These are phyloP conservation scores for Mus spicilegus DNA, from an alignment of 2,113 vertebrate genomes.

Conservation along the genomic window DNA sequence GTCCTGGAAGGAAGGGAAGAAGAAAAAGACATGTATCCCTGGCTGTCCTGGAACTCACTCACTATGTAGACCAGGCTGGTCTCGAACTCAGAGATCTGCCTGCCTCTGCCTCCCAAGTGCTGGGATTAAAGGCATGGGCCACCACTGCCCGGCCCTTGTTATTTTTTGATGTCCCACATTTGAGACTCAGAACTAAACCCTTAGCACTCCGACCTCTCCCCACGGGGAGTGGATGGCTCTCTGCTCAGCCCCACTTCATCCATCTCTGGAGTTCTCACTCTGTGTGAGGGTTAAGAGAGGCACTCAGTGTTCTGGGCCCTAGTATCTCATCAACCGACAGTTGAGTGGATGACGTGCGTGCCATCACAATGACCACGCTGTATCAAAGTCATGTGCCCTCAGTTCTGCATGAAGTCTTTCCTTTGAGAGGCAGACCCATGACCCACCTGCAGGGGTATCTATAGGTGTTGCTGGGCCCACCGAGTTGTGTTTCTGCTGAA, in stretches of 20 bases:
- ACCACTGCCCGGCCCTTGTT: neutral
- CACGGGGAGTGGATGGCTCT: neutral
- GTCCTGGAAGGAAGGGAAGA: neutral
- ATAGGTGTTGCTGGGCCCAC: neutral
- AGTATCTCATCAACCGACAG: neutral
- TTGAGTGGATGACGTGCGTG: neutral
- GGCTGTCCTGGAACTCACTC: neutral
- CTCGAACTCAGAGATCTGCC: neutral
- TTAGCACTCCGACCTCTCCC: neutral
- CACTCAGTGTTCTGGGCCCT: neutral
- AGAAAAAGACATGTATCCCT: neutral
- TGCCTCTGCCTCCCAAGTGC: neutral
- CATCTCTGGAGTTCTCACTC: neutral
- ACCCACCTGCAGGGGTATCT: neutral
- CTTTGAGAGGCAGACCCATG: neutral
- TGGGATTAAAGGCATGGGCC: too few species aligned
- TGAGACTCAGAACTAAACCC: neutral
- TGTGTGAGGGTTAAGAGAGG: neutral
- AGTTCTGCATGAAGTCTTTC: neutral
- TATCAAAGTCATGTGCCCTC: neutral
- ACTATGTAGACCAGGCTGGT: neutral
- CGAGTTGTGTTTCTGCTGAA: neutral
- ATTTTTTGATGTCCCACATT: neutral
- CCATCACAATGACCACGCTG: neutral
- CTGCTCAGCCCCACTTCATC: neutral